Percentiles rank a stretch among this genome's conserved stretches.
Evolutionary conservation across 2,888 invertebrate genomes (phyloP).

Genomic region (Cordilura impudica): DNA sequence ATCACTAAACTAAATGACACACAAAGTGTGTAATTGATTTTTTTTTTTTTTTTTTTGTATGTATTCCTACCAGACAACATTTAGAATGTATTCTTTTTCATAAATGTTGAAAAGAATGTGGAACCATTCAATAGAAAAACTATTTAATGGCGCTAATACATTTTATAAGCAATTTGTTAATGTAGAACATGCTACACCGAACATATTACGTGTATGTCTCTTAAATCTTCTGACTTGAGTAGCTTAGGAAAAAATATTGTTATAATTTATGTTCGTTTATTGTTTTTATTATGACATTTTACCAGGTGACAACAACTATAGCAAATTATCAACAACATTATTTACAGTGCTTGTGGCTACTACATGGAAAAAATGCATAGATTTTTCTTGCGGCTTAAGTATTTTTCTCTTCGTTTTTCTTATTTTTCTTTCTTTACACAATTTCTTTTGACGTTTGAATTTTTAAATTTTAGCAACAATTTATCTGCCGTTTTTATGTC

Average conservation of each 20-base stretch:
- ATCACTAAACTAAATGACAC: conserved; percentile 25
- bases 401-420: not conserved
- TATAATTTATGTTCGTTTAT: conserved; percentile 3
- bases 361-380: not conserved
- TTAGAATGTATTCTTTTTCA: conserved; percentile 19
- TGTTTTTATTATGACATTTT: conserved; percentile 52
- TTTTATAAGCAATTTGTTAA: conserved; percentile 35
- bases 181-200: conserved; percentile 7
- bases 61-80: not conserved
- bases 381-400: not conserved
- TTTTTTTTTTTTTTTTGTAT: no score
- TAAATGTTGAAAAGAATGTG: conserved; percentile 14
- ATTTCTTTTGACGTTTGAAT: conserved; percentile 49
- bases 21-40: conserved; percentile 31
- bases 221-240: not conserved
- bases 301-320: conserved; percentile 49
- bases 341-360: conserved; percentile 1
- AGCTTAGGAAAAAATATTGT: not conserved
- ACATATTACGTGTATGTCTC: not conserved
- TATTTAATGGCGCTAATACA: conserved; percentile 41
- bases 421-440: conserved; percentile 27
- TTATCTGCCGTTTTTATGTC: conserved; percentile 59
- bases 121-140: conserved; percentile 27
- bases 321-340: conserved; percentile 51
- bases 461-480: conserved; percentile 57